phyloP scores from a whole-genome alignment of 2,797 vertebrate species.

The Ispidina picta region DNA sequence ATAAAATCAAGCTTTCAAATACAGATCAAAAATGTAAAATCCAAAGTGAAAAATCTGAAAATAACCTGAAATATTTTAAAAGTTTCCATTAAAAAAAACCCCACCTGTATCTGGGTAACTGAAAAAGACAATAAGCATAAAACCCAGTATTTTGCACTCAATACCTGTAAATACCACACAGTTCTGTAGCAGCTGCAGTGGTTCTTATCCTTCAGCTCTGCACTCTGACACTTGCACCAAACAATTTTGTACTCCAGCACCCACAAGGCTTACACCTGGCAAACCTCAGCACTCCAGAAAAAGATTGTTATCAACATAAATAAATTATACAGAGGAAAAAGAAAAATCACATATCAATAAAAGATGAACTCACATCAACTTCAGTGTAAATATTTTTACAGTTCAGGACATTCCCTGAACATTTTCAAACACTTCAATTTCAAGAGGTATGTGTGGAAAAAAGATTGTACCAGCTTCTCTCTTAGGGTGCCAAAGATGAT shows the following conservation, averaged over 20 bases:
- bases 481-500: neutral
- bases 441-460: neutral
- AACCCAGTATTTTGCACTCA: neutral
- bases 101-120: neutral
- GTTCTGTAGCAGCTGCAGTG: neutral
- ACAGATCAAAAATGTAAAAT: neutral
- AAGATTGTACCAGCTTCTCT: neutral
- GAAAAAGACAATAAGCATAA: neutral
- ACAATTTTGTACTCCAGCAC: neutral
- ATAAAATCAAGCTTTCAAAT: neutral
- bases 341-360: constrained; percentile 1
- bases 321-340: neutral
- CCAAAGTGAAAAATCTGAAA: neutral
- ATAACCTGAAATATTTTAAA: neutral
- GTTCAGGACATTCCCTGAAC: neutral
- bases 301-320: neutral
- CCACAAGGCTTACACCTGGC: neutral
- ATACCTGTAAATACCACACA: neutral
- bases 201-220: neutral
- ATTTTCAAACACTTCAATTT: neutral
- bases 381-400: neutral
- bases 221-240: neutral
- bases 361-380: neutral
- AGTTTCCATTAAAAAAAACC: neutral
- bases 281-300: neutral